Base-by-base conservation (phyloP, 2,888 invertebrate species). In the Crioceris asparagi region DNA sequence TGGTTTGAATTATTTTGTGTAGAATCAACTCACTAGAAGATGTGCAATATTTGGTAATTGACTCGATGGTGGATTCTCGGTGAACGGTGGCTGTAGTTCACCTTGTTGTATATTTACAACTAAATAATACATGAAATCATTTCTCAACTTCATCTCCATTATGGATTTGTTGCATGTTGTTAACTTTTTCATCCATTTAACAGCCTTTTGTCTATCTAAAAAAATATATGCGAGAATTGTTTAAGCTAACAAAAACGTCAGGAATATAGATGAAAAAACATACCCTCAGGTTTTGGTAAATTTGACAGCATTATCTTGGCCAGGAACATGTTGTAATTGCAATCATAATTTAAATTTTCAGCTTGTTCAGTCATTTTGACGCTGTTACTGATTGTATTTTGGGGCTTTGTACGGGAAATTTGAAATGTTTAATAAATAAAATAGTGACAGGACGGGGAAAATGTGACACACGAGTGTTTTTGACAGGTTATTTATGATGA, bases 101-200 rank as follows among this genome's bases (percentile, higher is more conserved):
- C 68, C 67, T 31, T 59, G 57, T 45, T 68, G 67, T 29, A 70
- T 63, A 43, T 67, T 67, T 21, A 65, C 52, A 0, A 70, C 66
- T 40, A 73, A 55, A 48, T 67, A 67, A 50, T 66, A 68, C 62
- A 72, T 66, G 46, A 71, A 69, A 49, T 71, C 69, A 50, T 72
- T 72, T 25, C 72, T 55, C 11, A 71, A 50, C 46, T 62, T 65
- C 64, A 71, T 67, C 54, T 72, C 72, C 29, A 68, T 62, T 3
- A 69, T 48, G 1, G 65, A 61, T 39, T 60, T 56, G 25, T 65
- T 64, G 44, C 65, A 65, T 1, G 57, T 57, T 25, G 67, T 60
- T 38, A 73, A 46, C 54, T 69, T 70, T 42, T 66, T 62, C 50
- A 71, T 61, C 72, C 72, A 73, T 36, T 64, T 56, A 7, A 67